Base-by-base conservation (phyloP, 2,797 vertebrate species). In the Coregonus suidteri region DNA sequence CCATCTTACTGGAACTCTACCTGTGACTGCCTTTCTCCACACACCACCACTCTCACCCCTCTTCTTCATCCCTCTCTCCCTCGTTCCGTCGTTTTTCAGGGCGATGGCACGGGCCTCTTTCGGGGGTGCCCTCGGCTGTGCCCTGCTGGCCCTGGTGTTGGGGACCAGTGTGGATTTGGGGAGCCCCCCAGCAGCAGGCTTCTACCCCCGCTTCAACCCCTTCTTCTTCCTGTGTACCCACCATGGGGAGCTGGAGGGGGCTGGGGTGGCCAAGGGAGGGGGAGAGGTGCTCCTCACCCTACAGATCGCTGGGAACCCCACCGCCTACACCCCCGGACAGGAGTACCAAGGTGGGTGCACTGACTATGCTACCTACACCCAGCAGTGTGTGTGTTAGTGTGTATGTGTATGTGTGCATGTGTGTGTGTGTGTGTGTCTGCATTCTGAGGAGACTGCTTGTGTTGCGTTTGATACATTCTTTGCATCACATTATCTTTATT, bases 151-250 rank as follows among this genome's bases (percentile, higher is more conserved):
- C 86, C 88, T 94, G 14, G 87, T 86, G 70, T 76, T 91, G 78
- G 92, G 91, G 84, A 88, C 89, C 84, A 81, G 89, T 84, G 78
- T 93, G 91, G 95, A 95, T 90, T 92, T 93, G 83, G 95, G 89
- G 91, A 88, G 84, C 3, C 88, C 91, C 91, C 94, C 93, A 54
- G 86, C 91, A 4, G 91, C 93, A 4, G 93, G 92, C 70, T 96
- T 96, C 85, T 97, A 96, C 83, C 97, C 97, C 51, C 96, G 96
- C 87, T 98, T 99, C 89, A 97, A 97, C 85, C 98, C 98, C 80
- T 98, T 99, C 94, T 98, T 99, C 90, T 99, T 99, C 93, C 95
- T 99, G 84, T 99, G 97, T 92, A 97, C 97, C 85, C 97, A 99
- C 88, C 97, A 97, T 53, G 96, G 97, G 75, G 97, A 97, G 92